A percentile compares a stretch with the other conserved stretches of the same genome.
These are phyloP conservation scores for Oxyscelio sp. DNA, from an alignment of 2,888 invertebrate genomes.

Conservation along the genomic window DNA sequence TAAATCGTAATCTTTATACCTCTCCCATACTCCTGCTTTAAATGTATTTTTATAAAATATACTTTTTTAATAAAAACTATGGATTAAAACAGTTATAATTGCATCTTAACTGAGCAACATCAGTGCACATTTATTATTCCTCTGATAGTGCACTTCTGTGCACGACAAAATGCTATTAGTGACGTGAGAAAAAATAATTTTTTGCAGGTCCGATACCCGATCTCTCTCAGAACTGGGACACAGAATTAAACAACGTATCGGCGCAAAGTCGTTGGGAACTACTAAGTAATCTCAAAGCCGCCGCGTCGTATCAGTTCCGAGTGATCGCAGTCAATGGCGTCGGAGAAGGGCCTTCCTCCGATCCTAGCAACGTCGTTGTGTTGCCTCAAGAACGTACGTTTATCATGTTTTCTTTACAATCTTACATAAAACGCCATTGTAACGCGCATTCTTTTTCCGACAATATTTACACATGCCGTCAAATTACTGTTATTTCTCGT, in stretches of 20 bases:
- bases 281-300: slow-evolving; percentile 96
- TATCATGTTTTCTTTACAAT: slow-evolving; percentile 24
- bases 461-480: slow-evolving; percentile 26
- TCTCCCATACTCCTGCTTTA: no score
- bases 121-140: no score
- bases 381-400: slow-evolving; percentile 98
- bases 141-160: no score
- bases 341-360: slow-evolving; percentile 97
- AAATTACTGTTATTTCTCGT: slow-evolving; percentile 41
- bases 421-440: slow-evolving; percentile 36
- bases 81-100: no score
- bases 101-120: no score
- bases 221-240: slow-evolving; percentile 95
- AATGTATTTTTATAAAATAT: no score
- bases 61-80: no score
- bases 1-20: no score
- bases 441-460: slow-evolving; percentile 7
- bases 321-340: slow-evolving; percentile 99
- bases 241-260: slow-evolving; percentile 95
- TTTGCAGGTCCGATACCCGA: slow-evolving; percentile 95
- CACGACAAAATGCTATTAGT: no score
- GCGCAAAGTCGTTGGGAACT: slow-evolving; percentile 94
- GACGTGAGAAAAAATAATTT: neutral
- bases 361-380: slow-evolving; percentile 96
- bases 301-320: slow-evolving; percentile 98